A percentile compares a stretch with the other conserved stretches of the same genome.
Evolutionary conservation across 2,113 vertebrate genomes (phyloP).

Genomic region (Lichenostomus cassidix): DNA sequence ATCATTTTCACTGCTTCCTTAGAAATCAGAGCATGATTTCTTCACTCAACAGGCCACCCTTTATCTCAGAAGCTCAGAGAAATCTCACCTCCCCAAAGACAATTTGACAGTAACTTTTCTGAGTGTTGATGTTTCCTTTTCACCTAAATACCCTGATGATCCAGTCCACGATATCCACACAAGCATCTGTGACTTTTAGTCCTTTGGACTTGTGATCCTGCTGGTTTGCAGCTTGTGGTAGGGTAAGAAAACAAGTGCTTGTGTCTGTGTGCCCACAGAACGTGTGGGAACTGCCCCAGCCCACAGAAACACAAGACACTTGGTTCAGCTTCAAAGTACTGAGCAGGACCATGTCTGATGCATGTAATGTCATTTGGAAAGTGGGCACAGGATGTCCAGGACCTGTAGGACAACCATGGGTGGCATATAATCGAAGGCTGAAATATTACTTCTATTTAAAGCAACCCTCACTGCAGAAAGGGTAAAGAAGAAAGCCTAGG

Average conservation of each 20-base stretch:
- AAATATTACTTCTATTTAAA: not conserved
- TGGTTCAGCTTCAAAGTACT: not conserved
- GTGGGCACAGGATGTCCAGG: too few relatives aligned
- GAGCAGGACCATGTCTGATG: not conserved
- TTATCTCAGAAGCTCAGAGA: not conserved
- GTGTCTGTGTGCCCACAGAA: not conserved
- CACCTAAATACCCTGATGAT: not conserved
- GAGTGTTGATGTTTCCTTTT: not conserved
- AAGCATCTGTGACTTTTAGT: not conserved
- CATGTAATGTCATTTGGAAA: not conserved
- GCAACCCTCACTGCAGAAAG: not conserved
- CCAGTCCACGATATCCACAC: not conserved
- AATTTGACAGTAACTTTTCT: not conserved
- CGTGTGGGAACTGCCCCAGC: not conserved
- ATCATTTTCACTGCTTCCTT: not conserved
- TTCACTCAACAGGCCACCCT: not conserved
- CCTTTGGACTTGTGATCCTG: accelerated
- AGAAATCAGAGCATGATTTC: not conserved
- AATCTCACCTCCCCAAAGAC: not conserved
- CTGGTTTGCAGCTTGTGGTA: not conserved
- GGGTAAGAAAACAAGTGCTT: not conserved
- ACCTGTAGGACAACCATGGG: not conserved
- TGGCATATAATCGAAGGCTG: not conserved
- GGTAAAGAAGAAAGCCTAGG: not conserved
- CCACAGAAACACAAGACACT: not conserved